phyloP scores from a whole-genome alignment of 2,113 vertebrate species.

The Zapornia atra region DNA sequence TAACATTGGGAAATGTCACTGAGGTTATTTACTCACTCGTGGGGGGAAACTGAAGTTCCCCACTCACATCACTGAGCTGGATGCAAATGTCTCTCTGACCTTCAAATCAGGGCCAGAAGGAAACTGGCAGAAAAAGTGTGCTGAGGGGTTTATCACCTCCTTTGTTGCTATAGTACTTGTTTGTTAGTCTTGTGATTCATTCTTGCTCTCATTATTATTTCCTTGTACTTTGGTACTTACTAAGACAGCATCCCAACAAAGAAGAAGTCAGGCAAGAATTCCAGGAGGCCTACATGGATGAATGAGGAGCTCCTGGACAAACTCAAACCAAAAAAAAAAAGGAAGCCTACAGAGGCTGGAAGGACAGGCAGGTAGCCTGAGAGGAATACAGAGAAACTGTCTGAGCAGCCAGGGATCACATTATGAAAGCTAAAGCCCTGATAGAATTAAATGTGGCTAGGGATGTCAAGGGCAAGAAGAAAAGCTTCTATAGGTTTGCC shows the following conservation, averaged over 20 bases:
- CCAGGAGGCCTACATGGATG: too few relatives aligned
- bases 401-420: too few relatives aligned
- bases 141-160: not conserved
- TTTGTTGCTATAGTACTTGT: not conserved
- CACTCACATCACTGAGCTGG: not conserved
- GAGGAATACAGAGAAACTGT: too few relatives aligned
- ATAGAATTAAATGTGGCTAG: too few relatives aligned
- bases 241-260: not conserved
- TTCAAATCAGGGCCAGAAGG: not conserved
- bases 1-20: not conserved
- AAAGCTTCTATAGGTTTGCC: too few relatives aligned
- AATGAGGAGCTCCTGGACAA: too few relatives aligned
- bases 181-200: not conserved
- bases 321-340: too few relatives aligned
- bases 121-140: not conserved
- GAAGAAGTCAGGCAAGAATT: too few relatives aligned
- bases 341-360: too few relatives aligned
- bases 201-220: not conserved
- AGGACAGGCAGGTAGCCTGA: too few relatives aligned
- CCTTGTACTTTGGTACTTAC: constrained; percentile 6
- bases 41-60: not conserved
- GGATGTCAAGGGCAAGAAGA: too few relatives aligned
- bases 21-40: not conserved
- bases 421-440: too few relatives aligned
- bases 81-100: not conserved